Conservation (phyloP, 2,888 invertebrate species). For the Hirtodrosophila alboralis region DNA sequence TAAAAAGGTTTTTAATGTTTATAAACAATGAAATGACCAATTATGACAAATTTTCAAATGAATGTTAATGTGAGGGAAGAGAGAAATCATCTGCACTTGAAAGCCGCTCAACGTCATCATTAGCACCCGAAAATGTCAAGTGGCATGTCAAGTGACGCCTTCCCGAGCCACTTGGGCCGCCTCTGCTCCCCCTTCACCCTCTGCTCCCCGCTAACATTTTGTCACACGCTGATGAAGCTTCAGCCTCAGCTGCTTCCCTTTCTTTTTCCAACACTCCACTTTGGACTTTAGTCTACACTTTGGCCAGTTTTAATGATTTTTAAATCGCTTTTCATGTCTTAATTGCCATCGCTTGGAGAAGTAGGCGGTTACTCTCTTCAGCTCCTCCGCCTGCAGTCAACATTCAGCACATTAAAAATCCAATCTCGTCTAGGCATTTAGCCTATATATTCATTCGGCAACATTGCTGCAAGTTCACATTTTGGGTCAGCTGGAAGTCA, state of each 20-base stretch:
- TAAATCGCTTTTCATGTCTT: conserved; percentile 46
- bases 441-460: conserved; percentile 56
- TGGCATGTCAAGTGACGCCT: conserved; percentile 34
- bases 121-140: conserved; percentile 55
- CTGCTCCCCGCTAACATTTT: conserved; percentile 43
- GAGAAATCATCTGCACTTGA: conserved; percentile 36
- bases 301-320: conserved; percentile 51
- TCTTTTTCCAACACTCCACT: conserved; percentile 10
- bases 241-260: neutral
- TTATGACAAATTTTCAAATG: conserved; percentile 69
- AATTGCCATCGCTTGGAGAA: conserved; percentile 40
- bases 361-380: too few species aligned
- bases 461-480: conserved; percentile 62
- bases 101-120: conserved; percentile 62
- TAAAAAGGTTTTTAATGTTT: conserved; percentile 13
- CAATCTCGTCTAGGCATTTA: conserved; percentile 59
- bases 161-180: conserved; percentile 2
- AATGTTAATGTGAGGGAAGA: conserved; percentile 49
- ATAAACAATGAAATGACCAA: conserved; percentile 61
- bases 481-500: conserved; percentile 67
- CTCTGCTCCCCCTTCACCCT: conserved; percentile 2
- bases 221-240: conserved; percentile 50
- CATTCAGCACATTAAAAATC: conserved; percentile 21
- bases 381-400: too few species aligned
- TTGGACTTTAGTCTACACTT: conserved; percentile 20